phyloP scores from a whole-genome alignment of 2,797 vertebrate species.

The Craterocephalus amniculus region DNA sequence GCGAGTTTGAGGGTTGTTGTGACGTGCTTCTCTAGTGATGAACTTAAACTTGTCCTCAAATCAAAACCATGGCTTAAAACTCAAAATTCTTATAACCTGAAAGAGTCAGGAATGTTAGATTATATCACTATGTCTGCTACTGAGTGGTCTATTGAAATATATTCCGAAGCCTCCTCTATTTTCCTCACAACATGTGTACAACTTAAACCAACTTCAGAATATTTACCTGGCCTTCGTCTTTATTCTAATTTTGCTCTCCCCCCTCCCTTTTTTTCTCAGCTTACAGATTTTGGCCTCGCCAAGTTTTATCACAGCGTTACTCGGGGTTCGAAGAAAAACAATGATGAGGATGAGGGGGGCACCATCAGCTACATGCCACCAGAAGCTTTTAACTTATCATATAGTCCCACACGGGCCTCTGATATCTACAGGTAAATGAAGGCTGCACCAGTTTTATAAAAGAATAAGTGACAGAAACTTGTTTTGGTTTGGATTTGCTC shows the following conservation, averaged over 20 bases:
- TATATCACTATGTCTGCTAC: too few relatives aligned
- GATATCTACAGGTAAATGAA: conserved; percentile 82
- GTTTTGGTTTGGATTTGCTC: neutral
- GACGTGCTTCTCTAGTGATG: too few relatives aligned
- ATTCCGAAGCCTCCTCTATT: neutral
- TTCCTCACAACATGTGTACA: neutral
- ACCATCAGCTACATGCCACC: conserved; percentile 83
- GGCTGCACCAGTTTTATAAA: neutral
- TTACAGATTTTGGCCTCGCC: conserved; percentile 83
- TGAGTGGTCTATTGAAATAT: neutral
- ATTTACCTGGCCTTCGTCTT: neutral
- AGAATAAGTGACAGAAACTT: neutral
- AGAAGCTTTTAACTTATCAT: conserved; percentile 70
- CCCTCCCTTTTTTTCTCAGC: conserved; percentile 43
- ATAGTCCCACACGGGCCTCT: conserved; percentile 63
- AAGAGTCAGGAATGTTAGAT: too few relatives aligned
- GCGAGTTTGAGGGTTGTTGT: too few relatives aligned
- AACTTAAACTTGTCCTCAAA: too few relatives aligned
- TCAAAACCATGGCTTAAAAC: too few relatives aligned
- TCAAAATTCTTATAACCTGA: too few relatives aligned
- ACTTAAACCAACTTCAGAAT: neutral
- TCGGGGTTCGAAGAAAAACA: neutral
- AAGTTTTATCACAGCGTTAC: conserved; percentile 55
- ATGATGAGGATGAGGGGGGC: conserved; percentile 55
- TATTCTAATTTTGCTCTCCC: neutral